Base-by-base conservation (phyloP, 2,888 invertebrate genomes). In the Caenorhabditis parvicauda region DNA sequence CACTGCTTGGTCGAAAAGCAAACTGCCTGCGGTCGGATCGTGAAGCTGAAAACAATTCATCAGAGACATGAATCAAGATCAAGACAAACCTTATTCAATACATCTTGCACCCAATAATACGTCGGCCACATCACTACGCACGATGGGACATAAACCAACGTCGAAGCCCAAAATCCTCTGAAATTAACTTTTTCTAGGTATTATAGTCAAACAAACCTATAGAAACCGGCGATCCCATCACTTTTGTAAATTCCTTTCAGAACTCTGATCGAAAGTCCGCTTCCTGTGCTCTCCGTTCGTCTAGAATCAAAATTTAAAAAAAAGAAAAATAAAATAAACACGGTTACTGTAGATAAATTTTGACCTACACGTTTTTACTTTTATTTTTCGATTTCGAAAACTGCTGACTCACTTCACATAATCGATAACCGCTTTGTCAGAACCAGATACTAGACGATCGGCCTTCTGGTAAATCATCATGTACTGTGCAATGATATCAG, bases 391-490 rank as follows among this genome's bases (percentile, higher is more conserved):
- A n/a, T n/a, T n/a, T n/a, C n/a, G n/a, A n/a, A n/a, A n/a, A n/a
- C n/a, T 24, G 22, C 21, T 7, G 28, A 42, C 46, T 21, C 21
- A 49, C 47, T 49, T 35, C 17, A 67, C 54, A 25, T 35, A 39
- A 3, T 67, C 64, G 29, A 67, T 59, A n/a, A 67, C 67, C n/a
- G 64, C 61, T 24, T 57, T 57, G 32, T 64, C 64, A 28, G 59
- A 62, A 19, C 64, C 64, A n/a, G 59, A 52, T 12, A 60, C 59
- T 28, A 73, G 54, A 27, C 66, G 60, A n/a, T 66, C 66, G 25
- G 64, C 60, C 42, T 72, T 62, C 54, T 70, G 64, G 53, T 70
- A 64, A 44, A 74, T 64, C 74, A 74, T 74, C 74, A 74, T 74
- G 58, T 72, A 66, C 41, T 72, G 74, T 7, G 69, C 59, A 42